Evolutionary conservation across 2,797 vertebrate species (phyloP).

Genomic region (Tiaroga cobitis): DNA sequence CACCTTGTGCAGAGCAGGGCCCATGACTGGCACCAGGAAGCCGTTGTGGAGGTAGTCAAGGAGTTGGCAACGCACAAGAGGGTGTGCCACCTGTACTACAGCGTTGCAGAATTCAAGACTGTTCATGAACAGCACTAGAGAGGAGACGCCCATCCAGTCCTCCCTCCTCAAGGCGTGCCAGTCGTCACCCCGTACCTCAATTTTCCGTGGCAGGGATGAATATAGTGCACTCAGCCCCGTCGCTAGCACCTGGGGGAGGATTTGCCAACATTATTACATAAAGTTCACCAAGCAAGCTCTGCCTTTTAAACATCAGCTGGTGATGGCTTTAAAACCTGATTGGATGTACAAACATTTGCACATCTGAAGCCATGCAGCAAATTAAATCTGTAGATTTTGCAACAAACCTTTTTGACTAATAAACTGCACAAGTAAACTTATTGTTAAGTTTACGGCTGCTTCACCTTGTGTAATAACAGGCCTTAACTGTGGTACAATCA

Average conservation of each 20-base stretch:
- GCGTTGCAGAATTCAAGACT: conserved; percentile 97
- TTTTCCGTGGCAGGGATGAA: conserved; percentile 94
- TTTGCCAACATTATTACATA: not conserved
- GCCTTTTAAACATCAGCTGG: not conserved
- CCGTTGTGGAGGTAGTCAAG: conserved; percentile 96
- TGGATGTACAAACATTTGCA: not conserved
- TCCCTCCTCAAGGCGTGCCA: conserved; percentile 94
- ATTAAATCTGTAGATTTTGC: not conserved
- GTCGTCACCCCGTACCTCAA: conserved; percentile 93
- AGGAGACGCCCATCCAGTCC: conserved; percentile 92
- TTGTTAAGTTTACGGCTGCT: not conserved
- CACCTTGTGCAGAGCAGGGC: conserved; percentile 90
- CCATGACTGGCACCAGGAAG: conserved; percentile 95
- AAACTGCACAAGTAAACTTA: not conserved
- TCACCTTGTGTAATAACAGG: not conserved
- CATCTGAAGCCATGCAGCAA: not conserved
- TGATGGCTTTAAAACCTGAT: not conserved
- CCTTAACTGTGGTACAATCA: not conserved
- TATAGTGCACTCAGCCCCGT: conserved; percentile 97
- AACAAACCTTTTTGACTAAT: not conserved
- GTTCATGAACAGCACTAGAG: conserved; percentile 95
- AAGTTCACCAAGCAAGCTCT: not conserved
- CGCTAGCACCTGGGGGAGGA: conserved; percentile 86
- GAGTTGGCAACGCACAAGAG: conserved; percentile 90
- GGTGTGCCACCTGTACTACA: conserved; percentile 93